These are phyloP conservation scores for Aleadryas rufinucha DNA, from an alignment of 2,113 vertebrate species.

Conservation along the genomic window DNA sequence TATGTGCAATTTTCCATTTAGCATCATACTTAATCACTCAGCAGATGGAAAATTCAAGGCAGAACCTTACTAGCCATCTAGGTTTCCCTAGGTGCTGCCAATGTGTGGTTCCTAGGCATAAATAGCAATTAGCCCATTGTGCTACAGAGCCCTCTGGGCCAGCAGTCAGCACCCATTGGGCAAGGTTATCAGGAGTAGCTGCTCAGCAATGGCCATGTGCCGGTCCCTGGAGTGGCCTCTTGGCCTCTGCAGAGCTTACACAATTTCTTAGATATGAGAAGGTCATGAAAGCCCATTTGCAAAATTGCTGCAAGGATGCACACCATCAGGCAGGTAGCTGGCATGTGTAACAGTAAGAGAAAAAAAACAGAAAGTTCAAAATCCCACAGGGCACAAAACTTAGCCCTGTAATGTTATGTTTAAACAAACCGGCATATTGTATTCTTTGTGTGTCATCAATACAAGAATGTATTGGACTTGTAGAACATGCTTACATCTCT, in stretches of 20 bases:
- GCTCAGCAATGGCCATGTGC: background rate
- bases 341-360: background rate
- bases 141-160: background rate
- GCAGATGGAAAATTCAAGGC: background rate
- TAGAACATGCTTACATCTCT: background rate
- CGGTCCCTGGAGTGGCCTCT: accelerated
- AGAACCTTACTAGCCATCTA: background rate
- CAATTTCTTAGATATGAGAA: background rate
- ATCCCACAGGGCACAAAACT: background rate
- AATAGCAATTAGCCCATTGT: background rate
- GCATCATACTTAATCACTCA: background rate
- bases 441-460: background rate
- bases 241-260: background rate
- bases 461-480: background rate
- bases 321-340: background rate
- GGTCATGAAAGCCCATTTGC: background rate
- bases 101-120: background rate
- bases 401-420: background rate
- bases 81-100: background rate
- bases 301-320: background rate
- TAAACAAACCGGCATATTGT: background rate
- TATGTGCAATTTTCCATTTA: background rate
- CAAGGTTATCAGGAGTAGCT: background rate
- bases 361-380: background rate
- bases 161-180: background rate